These are phyloP conservation scores for Macrophya alboannulata DNA, from an alignment of 2,888 invertebrate genomes.

Conservation along the genomic window DNA sequence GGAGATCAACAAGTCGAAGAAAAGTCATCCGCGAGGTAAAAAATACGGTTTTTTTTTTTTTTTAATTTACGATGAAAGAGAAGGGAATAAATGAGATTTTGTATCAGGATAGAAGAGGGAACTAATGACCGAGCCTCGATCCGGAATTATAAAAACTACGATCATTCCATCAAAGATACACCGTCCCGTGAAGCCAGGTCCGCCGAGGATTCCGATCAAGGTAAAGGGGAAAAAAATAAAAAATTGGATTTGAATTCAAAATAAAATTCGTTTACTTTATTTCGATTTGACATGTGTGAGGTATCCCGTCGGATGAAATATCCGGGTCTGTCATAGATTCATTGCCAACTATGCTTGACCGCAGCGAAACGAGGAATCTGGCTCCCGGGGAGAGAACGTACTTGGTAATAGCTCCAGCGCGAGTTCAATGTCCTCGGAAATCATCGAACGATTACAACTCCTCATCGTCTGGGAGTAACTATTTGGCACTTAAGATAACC, in stretches of 20 bases:
- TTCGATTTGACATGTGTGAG: background rate
- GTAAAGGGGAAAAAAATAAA: background rate
- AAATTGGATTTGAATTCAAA: background rate
- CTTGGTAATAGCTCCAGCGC: constrained; percentile 47
- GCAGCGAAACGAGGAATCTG: constrained; percentile 27
- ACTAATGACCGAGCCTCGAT: background rate
- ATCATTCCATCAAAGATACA: background rate
- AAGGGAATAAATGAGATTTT: background rate
- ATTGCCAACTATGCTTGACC: constrained; percentile 49
- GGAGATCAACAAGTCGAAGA: background rate
- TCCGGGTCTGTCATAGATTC: constrained; percentile 53
- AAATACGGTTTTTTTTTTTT: background rate
- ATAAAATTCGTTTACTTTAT: background rate
- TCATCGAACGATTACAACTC: background rate
- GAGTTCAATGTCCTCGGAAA: background rate
- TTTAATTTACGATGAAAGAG: background rate
- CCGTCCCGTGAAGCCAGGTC: constrained; percentile 17
- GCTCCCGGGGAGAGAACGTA: constrained; percentile 45
- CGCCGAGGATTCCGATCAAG: constrained; percentile 18
- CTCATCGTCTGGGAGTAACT: constrained; percentile 66
- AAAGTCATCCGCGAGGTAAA: constrained; percentile 1
- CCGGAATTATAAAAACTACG: background rate
- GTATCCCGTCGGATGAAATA: constrained; percentile 3
- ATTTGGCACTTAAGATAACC: constrained; percentile 70
- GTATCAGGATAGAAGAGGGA: constrained; percentile 43